Evolutionary conservation across 2,113 vertebrate species (phyloP), one percentile per base, ranked within the genome.

Genomic region (Galbula dea): DNA sequence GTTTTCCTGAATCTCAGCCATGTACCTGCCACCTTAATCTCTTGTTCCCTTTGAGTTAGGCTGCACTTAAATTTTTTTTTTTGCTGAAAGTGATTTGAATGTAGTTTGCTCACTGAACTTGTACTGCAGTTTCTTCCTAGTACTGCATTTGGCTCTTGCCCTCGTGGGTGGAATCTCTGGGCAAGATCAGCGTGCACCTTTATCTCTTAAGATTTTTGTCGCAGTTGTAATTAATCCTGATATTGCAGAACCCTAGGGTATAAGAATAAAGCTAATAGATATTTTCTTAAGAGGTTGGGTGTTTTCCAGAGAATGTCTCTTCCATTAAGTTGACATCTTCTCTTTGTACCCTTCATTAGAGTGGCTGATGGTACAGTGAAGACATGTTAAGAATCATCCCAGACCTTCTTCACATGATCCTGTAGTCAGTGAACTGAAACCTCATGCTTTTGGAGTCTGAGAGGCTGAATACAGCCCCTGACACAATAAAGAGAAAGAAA

Each of bases 231-330:
- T 91, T 88, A 91, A 93, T 75, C 15, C 20, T 79, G 86, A 73
- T 90, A 55, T 24, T 88, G 41, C 58, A 74, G 87, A 81, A 63
- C 59, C 39, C 36, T 34, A 43, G 48, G 72, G 92, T 51, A 27
- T 72, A 81, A 68, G 68, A 83, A 71, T 61, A 73, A 83, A 61
- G 51, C 5, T 65, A 72, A 89, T 85, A 58, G 21, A 10, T 79
- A 36, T 88, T 88, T 96, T 86, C 79, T 82, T 85, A 63, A 84
- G 71, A n/a, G 22, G 32, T 59, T 94, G 78, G 88, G 91, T 95
- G 46, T 66, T 95, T 90, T 89, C 72, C 39, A 61, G 39, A 54
- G 6, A 81, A 24, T n/a, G 18, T 69, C 8, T 71, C 81, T 93
- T 88, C 52, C 55, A 37, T 71, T 79, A 78, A 45, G 48, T 57